phyloP scores from a whole-genome alignment of 2,888 invertebrate species.

The Agrotis puta region DNA sequence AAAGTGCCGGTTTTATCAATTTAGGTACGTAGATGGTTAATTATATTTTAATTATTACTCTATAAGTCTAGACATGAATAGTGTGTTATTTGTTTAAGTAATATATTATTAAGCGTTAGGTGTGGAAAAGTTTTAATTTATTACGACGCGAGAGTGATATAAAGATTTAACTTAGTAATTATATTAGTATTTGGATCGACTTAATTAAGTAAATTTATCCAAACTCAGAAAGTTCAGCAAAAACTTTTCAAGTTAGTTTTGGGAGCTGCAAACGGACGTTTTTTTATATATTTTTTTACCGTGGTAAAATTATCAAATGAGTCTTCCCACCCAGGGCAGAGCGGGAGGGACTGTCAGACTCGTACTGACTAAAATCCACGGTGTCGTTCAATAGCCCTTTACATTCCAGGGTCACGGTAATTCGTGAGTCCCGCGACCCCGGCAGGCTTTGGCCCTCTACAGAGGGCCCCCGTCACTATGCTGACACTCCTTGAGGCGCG shows the following conservation, averaged over 20 bases:
- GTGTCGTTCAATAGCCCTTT: no score
- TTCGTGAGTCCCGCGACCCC: no score
- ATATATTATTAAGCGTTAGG: constrained; percentile 5
- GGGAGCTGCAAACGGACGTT: not conserved
- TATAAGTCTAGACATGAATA: constrained; percentile 18
- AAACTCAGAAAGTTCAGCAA: not conserved
- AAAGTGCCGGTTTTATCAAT: constrained; percentile 34
- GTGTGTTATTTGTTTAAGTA: constrained; percentile 10
- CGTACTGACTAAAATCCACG: no score
- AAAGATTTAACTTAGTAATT: not conserved
- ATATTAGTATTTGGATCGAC: not conserved
- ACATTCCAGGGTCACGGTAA: no score
- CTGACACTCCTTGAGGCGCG: no score
- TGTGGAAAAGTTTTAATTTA: constrained; percentile 6
- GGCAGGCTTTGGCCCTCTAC: no score
- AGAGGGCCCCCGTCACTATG: no score
- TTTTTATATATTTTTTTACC: no score
- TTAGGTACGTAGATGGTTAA: constrained; percentile 21
- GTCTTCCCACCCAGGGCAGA: no score
- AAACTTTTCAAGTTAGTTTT: not conserved
- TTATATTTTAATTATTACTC: constrained; percentile 35
- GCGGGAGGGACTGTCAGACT: no score
- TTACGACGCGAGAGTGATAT: not conserved
- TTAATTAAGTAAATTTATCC: no score
- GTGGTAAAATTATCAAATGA: no score